A percentile compares a stretch with the other conserved stretches of the same genome.
Conservation (phyloP, 1,140 invertebrate species). For the Lethocerus indicus region DNA sequence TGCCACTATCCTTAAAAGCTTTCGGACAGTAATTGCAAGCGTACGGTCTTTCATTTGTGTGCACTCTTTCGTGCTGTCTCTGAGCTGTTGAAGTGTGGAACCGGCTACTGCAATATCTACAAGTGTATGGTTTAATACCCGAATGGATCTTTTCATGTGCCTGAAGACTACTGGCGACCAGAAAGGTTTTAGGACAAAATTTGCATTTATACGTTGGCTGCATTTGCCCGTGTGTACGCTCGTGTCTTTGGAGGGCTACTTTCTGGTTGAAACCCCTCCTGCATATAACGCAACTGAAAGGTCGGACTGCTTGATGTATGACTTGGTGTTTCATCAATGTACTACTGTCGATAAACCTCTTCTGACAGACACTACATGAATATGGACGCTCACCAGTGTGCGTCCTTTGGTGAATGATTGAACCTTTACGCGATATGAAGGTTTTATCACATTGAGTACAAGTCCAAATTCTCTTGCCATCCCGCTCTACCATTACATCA, state of each 20-base stretch:
- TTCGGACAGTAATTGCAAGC: conserved; percentile 49
- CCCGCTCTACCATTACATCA: conserved; percentile 11
- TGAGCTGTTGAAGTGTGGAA: conserved; percentile 22
- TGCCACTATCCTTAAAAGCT: conserved; percentile 36
- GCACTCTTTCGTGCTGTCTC: conserved; percentile 50
- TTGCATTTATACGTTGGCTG: conserved; percentile 14
- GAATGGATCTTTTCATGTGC: conserved; percentile 19
- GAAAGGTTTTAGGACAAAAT: conserved; percentile 17
- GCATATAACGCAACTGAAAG: conserved; percentile 15
- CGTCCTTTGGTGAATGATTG: conserved; percentile 19
- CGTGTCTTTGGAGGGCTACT: conserved; percentile 16
- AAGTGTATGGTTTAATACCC: conserved; percentile 17
- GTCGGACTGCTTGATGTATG: conserved; percentile 18
- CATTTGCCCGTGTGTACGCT: conserved; percentile 14
- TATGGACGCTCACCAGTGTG: conserved; percentile 28
- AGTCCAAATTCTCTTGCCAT: conserved; percentile 16
- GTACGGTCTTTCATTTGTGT: conserved; percentile 48
- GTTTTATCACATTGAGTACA: conserved; percentile 15
- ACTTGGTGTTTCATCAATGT: conserved; percentile 18
- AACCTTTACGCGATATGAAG: conserved; percentile 18
- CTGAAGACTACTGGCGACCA: conserved; percentile 13
- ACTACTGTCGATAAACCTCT: conserved; percentile 23
- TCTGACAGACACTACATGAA: conserved; percentile 28
- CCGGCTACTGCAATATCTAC: conserved; percentile 21
- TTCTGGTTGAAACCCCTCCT: conserved; percentile 16